Percentiles rank a stretch among this genome's conserved stretches.
These are phyloP conservation scores for Polydrusus tereticollis DNA, from an alignment of 2,888 invertebrate species.

Conservation along the genomic window DNA sequence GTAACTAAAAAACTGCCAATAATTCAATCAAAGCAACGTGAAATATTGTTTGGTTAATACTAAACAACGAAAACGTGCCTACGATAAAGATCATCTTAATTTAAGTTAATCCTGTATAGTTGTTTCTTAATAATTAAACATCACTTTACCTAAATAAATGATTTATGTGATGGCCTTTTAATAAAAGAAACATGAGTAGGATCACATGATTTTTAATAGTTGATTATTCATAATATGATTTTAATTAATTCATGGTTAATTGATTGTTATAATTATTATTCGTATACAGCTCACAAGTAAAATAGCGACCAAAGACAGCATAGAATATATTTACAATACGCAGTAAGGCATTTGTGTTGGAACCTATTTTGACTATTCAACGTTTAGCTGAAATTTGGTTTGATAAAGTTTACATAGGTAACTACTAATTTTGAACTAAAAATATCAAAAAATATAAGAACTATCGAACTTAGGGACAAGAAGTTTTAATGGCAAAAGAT, in stretches of 20 bases:
- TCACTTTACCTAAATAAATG: not conserved
- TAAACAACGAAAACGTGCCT: not conserved
- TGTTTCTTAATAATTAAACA: not conserved
- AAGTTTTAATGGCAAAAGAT: no score
- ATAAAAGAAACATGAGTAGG: not conserved
- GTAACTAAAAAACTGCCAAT: not conserved
- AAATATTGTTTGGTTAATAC: not conserved
- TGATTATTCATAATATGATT: not conserved
- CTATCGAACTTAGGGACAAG: no score
- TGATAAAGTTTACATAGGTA: no score
- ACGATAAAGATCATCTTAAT: not conserved
- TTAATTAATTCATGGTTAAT: not conserved
- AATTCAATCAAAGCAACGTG: not conserved
- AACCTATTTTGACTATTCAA: no score
- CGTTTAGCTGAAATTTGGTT: no score
- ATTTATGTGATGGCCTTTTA: not conserved
- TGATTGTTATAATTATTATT: no score
- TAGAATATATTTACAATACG: no score
- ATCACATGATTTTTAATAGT: not conserved
- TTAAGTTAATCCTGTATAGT: not conserved
- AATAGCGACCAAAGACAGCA: no score
- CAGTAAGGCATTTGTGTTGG: no score
- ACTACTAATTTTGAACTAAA: no score
- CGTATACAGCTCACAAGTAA: no score
- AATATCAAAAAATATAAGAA: no score